Evolutionary conservation across 2,797 vertebrate genomes (phyloP), one percentile per base, ranked within the genome.

Genomic region (Gallinago stenura): DNA sequence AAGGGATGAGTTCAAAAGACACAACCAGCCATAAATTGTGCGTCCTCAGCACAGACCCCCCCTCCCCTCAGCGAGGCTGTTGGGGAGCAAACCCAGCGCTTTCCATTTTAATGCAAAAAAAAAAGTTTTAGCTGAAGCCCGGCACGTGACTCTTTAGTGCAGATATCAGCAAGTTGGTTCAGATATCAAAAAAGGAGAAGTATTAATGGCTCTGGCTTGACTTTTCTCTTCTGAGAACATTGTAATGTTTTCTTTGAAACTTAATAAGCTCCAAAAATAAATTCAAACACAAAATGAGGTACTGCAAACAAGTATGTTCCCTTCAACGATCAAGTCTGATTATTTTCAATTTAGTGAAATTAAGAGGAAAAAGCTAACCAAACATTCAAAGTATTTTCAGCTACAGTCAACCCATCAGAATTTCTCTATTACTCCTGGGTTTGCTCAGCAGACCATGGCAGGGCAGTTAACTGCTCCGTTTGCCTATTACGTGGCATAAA

Each of bases 301-400:
- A 62, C 37, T 84, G 30, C 80, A 84, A 88, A 76, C 19, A 78
- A 91, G 35, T 3, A 54, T 4, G 18, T 58, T 90, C 58, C 2
- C 1, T 78, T 51, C 73, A 69, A 62, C 61, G 68, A 85, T 51
- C 51, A 76, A 79, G 83, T n/a, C 58, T 41, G 70, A 73, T 92
- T 92, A 89, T 87, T 90, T 90, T 90, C 30, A 90, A 17, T 76
- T 64, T 17, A 62, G 43, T 41, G 54, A 94, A 70, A 90, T 76
- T 39, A 82, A 61, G 66, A 39, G 66, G 80, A 6, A 70, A 84
- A 96, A 82, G 54, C 66, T 89, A 91, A 79, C 45, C 58, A 83
- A 91, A 93, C 37, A 39, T 30, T 50, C 43, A 12, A 64, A 82
- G 35, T 64, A 61, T n/a, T 95, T 76, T 61, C 61, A 58, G 83